Base-by-base conservation (phyloP, 2,113 vertebrate species). In the Pipra filicauda region DNA sequence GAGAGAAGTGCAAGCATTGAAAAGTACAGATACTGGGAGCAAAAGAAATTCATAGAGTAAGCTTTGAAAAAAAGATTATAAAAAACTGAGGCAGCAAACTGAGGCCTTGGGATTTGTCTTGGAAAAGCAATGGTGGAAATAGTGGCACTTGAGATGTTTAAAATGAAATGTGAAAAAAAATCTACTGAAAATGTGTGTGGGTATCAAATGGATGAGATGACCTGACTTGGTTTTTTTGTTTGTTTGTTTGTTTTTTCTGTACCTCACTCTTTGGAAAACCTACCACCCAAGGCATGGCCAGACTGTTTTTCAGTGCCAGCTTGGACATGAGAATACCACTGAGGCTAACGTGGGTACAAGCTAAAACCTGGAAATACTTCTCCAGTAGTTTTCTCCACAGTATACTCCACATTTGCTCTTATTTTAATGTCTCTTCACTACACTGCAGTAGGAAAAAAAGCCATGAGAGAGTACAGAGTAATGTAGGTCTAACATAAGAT, bases 371-470 rank as follows among this genome's bases (percentile, higher is more conserved):
- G 35, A 94, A 86, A 44, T 64, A 85, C 26, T 81, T 65, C 37
- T 83, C 20, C 24, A 28, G 19, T 78, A 51, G 11, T 80, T 93
- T 93, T 84, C 27, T 81, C 30, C 44, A 78, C 51, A 51, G 51
- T 46, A 22, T 44, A 33, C 11, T 81, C 65, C 74, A 85, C 66
- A 62, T 92, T 72, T 95, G 30, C 46, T 93, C 44, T 49, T 92
- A 62, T 27, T 84, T 80, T 58, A 75, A 27, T 51, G 5, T 81
- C 35, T 76, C 27, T 73, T 89, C 11, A 35, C 82, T 94, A 94
- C 82, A 72, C 11, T 81, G 49, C 39, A 74, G 31, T 30, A 88
- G 70, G 52, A 96, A 91, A 74, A 74, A 89, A 96, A 86, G 73
- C 17, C 27, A 22, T 0, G 0, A 71, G 33, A 37, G 41, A 70